Conservation (phyloP, 2,113 vertebrate genomes). For the Nesoenas mayeri region DNA sequence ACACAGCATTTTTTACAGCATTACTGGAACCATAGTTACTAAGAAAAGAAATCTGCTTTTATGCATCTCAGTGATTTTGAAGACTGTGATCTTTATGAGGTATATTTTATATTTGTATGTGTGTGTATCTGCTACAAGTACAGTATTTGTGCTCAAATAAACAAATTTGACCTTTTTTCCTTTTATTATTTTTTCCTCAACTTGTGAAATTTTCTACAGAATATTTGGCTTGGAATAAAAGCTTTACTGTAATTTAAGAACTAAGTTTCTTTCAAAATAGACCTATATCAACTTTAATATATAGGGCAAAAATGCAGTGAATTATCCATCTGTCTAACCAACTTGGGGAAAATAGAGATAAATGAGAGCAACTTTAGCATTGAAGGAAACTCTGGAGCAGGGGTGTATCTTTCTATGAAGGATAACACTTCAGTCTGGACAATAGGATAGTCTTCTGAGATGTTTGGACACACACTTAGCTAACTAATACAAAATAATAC, state of each 20-base stretch:
- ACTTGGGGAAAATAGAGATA: not conserved
- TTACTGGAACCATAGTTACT: not conserved
- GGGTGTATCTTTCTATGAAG: not conserved
- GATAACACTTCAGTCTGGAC: not conserved
- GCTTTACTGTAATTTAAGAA: not conserved
- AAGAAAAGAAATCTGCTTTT: not conserved
- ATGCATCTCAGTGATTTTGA: not conserved
- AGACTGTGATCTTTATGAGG: not conserved
- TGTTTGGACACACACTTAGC: not conserved
- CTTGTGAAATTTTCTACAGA: not conserved
- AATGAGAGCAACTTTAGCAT: not conserved
- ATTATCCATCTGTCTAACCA: not conserved
- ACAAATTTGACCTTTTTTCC: not conserved
- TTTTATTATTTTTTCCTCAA: not conserved
- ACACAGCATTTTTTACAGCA: not conserved
- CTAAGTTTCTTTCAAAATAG: not conserved
- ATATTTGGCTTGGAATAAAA: not conserved
- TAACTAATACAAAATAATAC: not conserved
- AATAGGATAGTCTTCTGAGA: not conserved
- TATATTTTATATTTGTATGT: not conserved
- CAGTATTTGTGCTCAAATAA: not conserved
- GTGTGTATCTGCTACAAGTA: not conserved
- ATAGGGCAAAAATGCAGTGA: not conserved
- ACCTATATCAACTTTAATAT: not conserved
- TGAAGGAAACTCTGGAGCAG: not conserved